Evolutionary conservation across 2,888 invertebrate species (phyloP).

Genomic region (Neoscelio sp.): DNA sequence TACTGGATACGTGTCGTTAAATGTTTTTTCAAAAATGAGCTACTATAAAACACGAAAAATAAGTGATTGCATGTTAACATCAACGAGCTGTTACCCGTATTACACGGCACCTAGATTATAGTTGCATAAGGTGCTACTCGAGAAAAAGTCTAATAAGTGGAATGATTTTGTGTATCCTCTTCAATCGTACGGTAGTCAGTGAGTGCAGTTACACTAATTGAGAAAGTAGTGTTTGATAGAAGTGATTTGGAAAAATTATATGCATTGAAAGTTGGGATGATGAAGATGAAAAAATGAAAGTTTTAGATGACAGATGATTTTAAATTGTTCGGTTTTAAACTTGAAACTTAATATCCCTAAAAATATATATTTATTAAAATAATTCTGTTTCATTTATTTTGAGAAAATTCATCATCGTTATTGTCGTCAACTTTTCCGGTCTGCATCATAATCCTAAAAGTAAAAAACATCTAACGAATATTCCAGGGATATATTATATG

Average conservation of each 20-base stretch:
- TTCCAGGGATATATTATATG: too few species aligned
- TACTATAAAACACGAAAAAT: slow-evolving; percentile 31
- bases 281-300: too few species aligned
- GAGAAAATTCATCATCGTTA: too few species aligned
- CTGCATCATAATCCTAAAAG: too few species aligned
- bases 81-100: slow-evolving; percentile 35
- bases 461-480: too few species aligned
- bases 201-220: slow-evolving; percentile 56
- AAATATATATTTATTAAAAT: too few species aligned
- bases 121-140: slow-evolving; percentile 25
- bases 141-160: slow-evolving; percentile 44
- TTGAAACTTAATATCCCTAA: too few species aligned
- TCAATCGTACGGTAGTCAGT: slow-evolving; percentile 60
- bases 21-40: slow-evolving; percentile 19
- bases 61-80: slow-evolving; percentile 45
- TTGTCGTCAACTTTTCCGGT: too few species aligned
- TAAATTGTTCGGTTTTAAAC: too few species aligned
- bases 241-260: slow-evolving; percentile 53
- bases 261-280: too few species aligned
- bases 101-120: background rate
- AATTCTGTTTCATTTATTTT: too few species aligned
- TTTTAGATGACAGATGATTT: too few species aligned
- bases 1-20: slow-evolving; percentile 31
- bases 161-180: slow-evolving; percentile 58
- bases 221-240: slow-evolving; percentile 48